Base-by-base conservation (phyloP, 92 coral and sea anemone species). In the Virgularia gustaviana region DNA sequence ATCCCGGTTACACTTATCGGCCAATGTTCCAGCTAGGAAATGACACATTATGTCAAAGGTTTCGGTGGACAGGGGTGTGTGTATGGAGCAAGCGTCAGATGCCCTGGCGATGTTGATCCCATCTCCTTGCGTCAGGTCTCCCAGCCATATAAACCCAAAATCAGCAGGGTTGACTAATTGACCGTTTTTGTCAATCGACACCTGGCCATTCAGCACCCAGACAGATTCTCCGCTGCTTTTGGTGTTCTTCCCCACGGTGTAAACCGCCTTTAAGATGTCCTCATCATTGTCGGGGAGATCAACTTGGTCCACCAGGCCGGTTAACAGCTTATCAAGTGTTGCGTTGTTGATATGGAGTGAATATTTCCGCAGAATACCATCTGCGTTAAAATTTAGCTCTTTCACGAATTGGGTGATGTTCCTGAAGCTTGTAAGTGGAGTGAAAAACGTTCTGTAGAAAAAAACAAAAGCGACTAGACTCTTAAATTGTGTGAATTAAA, bases 21-120 rank as follows among this genome's bases (percentile, higher is more conserved):
- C 2, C 55, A 71, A 13, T 6, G 71, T 57, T 18, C 61, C 83
- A 30, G 59, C 72, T 32, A 79, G 62, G 63, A 79, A 79, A 71
- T 79, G 70, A n/a, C 78, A 24, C 49, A 76, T 62, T 19, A 34
- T 7, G 43, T 76, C 73, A 8, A 62, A 76, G 13, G 35, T 7
- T 9, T 24, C 19, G 1, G 73, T 34, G 1, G 33, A 25, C 2
- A 74, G 72, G 8, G 79, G 79, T 11, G 71, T 42, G 53, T 34
- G 18, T 22, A 75, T 38, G n/a, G 33, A 7, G 35, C 74, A 75
- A 2, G 57, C 25, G 4, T 59, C 0, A 3, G 2, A 35, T 13
- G 41, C 72, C 28, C 34, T 44, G 38, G 80, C 73, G 31, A 61
- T 51, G 37, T 38, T 41, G 9, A 75, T 36, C 9, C 36, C 11